phyloP scores from a whole-genome alignment of 2,113 vertebrate genomes.

The Amphilophus citrinellus region DNA sequence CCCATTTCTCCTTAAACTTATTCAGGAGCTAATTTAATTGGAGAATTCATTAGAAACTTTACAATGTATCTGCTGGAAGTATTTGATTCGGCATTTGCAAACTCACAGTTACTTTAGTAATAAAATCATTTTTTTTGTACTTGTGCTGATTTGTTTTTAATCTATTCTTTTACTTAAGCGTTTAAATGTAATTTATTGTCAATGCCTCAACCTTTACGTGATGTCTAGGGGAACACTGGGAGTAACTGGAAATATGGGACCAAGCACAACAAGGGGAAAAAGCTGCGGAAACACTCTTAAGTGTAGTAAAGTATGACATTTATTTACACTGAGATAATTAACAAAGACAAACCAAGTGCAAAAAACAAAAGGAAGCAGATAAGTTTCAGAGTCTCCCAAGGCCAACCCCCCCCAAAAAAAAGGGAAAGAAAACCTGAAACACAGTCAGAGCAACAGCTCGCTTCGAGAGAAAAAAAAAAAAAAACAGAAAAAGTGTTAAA shows the following conservation, averaged over 20 bases:
- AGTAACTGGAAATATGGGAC: neutral
- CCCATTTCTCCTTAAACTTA: neutral
- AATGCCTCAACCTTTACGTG: neutral
- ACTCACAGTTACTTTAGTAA: neutral
- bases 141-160: neutral
- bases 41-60: neutral
- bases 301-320: neutral
- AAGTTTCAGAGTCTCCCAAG: neutral
- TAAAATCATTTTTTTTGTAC: neutral
- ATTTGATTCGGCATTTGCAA: neutral
- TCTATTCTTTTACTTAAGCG: neutral
- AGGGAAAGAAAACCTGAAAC: constrained; percentile 4
- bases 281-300: neutral
- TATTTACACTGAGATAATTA: constrained; percentile 11
- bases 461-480: neutral
- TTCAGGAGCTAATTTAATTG: neutral
- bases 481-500: neutral
- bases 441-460: neutral
- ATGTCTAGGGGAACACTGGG: neutral
- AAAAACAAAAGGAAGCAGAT: neutral
- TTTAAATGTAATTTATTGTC: neutral
- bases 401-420: neutral
- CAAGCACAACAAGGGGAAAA: neutral
- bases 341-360: neutral
- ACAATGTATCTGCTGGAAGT: neutral